Evolutionary conservation across 2,888 invertebrate genomes (phyloP).

Genomic region (Orthonevra nobilis): DNA sequence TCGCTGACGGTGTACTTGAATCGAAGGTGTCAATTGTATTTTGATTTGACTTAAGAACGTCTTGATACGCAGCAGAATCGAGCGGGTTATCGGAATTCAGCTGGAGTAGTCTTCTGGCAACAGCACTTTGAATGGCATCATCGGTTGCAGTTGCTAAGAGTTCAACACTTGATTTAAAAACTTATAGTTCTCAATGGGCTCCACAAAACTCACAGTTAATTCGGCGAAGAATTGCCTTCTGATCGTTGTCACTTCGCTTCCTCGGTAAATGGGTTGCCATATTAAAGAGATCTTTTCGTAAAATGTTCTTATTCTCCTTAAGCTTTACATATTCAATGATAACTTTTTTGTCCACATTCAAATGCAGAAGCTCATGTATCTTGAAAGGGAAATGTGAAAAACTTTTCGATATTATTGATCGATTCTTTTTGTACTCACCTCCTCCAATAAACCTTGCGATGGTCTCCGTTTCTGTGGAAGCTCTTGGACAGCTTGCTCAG

Average conservation of each 20-base stretch:
- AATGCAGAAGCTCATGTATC: constrained; percentile 49
- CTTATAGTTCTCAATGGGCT: no score
- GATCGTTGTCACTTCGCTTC: constrained; percentile 25
- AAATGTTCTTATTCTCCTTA: constrained; percentile 54
- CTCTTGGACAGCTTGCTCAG: constrained; percentile 77
- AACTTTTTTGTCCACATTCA: constrained; percentile 53
- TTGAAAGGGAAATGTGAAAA: constrained; percentile 12
- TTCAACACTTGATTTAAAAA: not conserved
- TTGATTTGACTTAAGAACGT: not conserved
- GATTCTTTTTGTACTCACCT: constrained; percentile 22
- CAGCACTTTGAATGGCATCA: constrained; percentile 36
- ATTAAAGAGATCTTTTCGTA: constrained; percentile 56
- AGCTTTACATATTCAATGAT: constrained; percentile 58
- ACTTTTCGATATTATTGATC: not conserved
- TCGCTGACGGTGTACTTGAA: constrained; percentile 14
- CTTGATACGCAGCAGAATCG: not conserved
- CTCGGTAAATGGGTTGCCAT: constrained; percentile 40
- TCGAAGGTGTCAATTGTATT: constrained; percentile 35
- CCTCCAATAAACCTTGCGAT: constrained; percentile 42
- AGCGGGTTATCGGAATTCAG: constrained; percentile 22
- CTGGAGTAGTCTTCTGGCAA: constrained; percentile 20
- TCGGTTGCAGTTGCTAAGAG: constrained; percentile 32
- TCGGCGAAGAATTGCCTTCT: constrained; percentile 40
- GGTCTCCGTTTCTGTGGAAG: constrained; percentile 57
- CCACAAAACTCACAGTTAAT: constrained; percentile 26